Evolutionary conservation across 2,797 vertebrate species (phyloP).

Genomic region (Taenioides sp.): DNA sequence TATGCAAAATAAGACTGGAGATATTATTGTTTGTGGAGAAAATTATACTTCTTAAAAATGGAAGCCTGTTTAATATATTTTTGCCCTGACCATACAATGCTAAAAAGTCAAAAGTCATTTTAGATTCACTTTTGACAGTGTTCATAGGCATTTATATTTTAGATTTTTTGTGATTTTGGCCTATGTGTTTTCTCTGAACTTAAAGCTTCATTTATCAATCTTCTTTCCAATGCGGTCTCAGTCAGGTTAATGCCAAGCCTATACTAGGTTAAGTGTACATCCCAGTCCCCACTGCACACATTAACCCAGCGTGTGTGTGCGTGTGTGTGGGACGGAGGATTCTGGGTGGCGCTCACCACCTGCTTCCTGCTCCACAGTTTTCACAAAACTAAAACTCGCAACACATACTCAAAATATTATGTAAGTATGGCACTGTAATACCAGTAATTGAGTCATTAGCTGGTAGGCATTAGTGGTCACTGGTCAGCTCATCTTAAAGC

Average conservation of each 20-base stretch:
- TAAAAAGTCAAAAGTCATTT: no score
- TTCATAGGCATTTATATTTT: no score
- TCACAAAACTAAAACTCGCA: constrained; percentile 50
- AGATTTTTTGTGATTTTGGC: no score
- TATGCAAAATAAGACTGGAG: no score
- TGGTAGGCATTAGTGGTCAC: background rate
- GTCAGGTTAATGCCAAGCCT: background rate
- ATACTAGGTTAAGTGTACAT: background rate
- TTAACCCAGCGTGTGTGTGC: constrained; percentile 18
- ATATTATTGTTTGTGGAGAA: no score
- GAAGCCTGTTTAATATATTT: no score
- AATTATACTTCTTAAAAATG: no score
- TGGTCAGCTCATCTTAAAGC: background rate
- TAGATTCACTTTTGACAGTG: no score
- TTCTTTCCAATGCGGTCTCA: background rate
- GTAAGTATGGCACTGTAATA: background rate
- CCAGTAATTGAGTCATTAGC: background rate
- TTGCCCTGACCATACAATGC: no score
- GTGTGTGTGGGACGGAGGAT: constrained; percentile 38
- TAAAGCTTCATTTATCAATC: background rate
- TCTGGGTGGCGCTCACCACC: constrained; percentile 69
- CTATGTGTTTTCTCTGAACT: no score
- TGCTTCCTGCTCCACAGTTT: constrained; percentile 65
- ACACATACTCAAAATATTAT: constrained; percentile 26
- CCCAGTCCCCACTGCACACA: background rate